These are phyloP conservation scores for Axea sp. DNA, from an alignment of 2,888 invertebrate genomes.

Conservation along the genomic window DNA sequence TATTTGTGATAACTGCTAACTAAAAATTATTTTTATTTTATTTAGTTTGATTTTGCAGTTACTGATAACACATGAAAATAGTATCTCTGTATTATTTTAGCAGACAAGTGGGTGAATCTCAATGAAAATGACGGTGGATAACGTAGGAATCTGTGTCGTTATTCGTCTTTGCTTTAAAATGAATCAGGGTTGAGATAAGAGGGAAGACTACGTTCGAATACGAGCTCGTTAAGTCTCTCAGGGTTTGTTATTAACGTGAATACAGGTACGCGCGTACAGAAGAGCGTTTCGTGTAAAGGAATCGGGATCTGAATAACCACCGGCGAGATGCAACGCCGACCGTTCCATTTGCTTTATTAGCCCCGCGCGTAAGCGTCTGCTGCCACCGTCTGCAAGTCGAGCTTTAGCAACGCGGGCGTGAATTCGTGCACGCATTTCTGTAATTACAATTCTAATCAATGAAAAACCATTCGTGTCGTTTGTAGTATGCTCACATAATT, in stretches of 20 bases:
- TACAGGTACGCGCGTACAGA: constrained; percentile 11
- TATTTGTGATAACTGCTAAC: too few relatives aligned
- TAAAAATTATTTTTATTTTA: too few relatives aligned
- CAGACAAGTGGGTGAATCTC: too few relatives aligned
- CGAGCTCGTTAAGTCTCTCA: constrained; percentile 53
- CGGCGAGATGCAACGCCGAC: constrained; percentile 28
- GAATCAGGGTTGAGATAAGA: constrained; percentile 56
- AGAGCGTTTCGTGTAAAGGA: constrained; percentile 30
- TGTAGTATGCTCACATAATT: neutral
- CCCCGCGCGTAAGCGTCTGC: constrained; percentile 24
- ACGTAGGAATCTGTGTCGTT: constrained; percentile 27
- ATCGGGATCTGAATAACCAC: constrained; percentile 41
- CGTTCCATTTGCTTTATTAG: constrained; percentile 56
- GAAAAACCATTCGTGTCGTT: constrained; percentile 4
- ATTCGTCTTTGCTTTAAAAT: constrained; percentile 33
- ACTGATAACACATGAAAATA: too few relatives aligned
- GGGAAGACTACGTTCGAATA: constrained; percentile 38
- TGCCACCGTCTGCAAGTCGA: constrained; percentile 14
- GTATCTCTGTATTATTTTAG: too few relatives aligned
- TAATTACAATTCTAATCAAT: constrained; percentile 34
- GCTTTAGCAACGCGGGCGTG: constrained; percentile 29
- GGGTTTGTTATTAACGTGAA: constrained; percentile 48
- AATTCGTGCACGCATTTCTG: constrained; percentile 27
- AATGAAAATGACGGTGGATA: constrained; percentile 12
- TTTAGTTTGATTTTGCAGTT: too few relatives aligned